These are phyloP conservation scores for Melikaiella ostensackeni DNA, from an alignment of 2,888 invertebrate genomes.

Conservation along the genomic window DNA sequence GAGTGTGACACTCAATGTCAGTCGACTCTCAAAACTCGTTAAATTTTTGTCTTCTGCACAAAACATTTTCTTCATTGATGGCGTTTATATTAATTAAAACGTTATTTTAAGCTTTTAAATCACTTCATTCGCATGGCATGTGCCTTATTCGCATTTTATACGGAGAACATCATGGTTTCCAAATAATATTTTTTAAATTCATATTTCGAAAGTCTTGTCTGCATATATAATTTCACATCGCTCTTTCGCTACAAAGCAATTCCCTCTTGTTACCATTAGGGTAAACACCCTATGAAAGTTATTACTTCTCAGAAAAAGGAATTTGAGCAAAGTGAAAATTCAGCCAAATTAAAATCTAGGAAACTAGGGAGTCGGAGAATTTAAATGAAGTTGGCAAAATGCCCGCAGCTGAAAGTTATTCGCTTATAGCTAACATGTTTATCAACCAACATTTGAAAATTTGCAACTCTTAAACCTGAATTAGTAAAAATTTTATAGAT, in stretches of 20 bases:
- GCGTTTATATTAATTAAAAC: background rate
- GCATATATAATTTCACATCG: background rate
- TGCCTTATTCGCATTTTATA: background rate
- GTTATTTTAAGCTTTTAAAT: background rate
- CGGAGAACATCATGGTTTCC: background rate
- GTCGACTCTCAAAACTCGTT: conserved; percentile 11
- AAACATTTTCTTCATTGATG: background rate
- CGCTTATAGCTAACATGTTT: background rate
- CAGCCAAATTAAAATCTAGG: conserved; percentile 31
- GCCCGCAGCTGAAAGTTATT: conserved; percentile 1
- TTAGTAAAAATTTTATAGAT: background rate
- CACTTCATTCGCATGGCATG: background rate
- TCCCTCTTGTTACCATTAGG: background rate
- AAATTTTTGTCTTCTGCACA: background rate
- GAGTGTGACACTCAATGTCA: conserved; percentile 9
- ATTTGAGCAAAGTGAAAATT: conserved; percentile 30
- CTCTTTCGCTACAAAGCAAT: background rate
- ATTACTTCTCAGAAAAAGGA: conserved; percentile 17
- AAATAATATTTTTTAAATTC: background rate
- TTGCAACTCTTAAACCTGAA: background rate
- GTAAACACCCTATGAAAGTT: conserved; percentile 9
- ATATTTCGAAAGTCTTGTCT: background rate
- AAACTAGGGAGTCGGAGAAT: conserved; percentile 26
- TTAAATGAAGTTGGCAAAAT: conserved; percentile 31
- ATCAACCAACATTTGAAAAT: background rate